These are phyloP conservation scores for Pitangus sulphuratus DNA, from an alignment of 2,797 vertebrate species.

Conservation along the genomic window DNA sequence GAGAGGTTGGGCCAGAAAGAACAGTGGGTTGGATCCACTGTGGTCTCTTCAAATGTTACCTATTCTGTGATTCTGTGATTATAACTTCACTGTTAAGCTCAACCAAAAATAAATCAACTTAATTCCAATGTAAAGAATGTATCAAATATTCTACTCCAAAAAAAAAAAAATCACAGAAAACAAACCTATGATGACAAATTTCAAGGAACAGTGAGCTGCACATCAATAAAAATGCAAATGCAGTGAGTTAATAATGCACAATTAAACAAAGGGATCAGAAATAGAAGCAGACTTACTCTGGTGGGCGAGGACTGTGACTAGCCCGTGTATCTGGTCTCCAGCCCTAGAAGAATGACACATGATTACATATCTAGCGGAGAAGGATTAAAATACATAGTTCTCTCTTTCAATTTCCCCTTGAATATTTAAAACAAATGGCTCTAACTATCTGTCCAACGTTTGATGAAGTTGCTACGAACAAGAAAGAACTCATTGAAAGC, in stretches of 20 bases:
- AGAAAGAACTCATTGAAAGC: neutral
- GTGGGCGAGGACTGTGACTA: slow-evolving; percentile 40
- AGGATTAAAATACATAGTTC: neutral
- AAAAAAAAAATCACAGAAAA: neutral
- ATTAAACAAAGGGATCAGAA: neutral
- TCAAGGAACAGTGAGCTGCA: neutral
- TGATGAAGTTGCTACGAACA: neutral
- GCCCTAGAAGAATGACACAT: slow-evolving; percentile 29
- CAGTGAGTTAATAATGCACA: neutral
- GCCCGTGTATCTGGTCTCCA: slow-evolving; percentile 52
- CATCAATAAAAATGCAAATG: neutral
- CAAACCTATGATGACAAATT: neutral
- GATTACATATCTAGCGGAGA: neutral
- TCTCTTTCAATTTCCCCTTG: neutral
- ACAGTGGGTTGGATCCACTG: neutral
- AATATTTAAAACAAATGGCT: neutral
- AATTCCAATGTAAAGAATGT: neutral
- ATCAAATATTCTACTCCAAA: neutral
- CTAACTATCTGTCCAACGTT: neutral
- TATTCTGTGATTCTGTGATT: neutral
- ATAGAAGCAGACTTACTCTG: slow-evolving; percentile 72
- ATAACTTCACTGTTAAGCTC: neutral
- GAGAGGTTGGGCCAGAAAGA: neutral
- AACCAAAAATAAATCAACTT: neutral
- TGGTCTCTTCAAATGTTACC: neutral